phyloP scores from a whole-genome alignment of 1,140 invertebrate genomes.

The Cydia fagiglandana region DNA sequence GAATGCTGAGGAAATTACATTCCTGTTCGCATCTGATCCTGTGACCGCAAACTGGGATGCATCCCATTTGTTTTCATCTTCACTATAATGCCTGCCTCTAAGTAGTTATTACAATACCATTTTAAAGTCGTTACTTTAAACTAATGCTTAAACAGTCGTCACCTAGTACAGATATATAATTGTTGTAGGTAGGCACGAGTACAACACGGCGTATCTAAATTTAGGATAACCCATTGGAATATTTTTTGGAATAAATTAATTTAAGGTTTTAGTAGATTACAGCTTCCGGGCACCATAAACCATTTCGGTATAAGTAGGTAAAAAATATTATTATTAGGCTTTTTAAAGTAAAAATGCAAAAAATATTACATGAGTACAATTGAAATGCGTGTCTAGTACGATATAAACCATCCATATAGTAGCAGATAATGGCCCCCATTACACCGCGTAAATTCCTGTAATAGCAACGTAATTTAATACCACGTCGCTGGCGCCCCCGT shows the following conservation, averaged over 20 bases:
- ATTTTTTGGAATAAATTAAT: not conserved
- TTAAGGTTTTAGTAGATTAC: too few species aligned
- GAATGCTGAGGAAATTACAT: not conserved
- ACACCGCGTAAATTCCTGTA: slow-evolving; percentile 50
- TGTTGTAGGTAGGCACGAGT: too few species aligned
- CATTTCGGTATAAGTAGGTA: too few species aligned
- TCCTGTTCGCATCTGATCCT: not conserved
- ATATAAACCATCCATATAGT: too few species aligned
- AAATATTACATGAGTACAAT: too few species aligned
- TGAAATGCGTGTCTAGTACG: too few species aligned
- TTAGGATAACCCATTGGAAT: not conserved
- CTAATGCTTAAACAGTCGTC: not conserved
- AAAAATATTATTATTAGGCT: too few species aligned
- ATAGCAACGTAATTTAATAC: slow-evolving; percentile 47
- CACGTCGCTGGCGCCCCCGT: slow-evolving; percentile 28
- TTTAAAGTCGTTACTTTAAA: not conserved
- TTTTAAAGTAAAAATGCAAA: too few species aligned
- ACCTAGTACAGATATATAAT: too few species aligned
- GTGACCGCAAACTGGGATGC: slow-evolving; percentile 20
- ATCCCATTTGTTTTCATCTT: slow-evolving; percentile 15
- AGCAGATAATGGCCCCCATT: slow-evolving; percentile 45
- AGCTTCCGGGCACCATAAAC: too few species aligned
- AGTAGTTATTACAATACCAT: not conserved
- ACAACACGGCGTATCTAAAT: too few species aligned
- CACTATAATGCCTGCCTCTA: not conserved